Percentiles rank a stretch among this genome's conserved stretches.
Evolutionary conservation across 2,888 invertebrate genomes (phyloP).

Genomic region (Caenorhabditis zanzibari): DNA sequence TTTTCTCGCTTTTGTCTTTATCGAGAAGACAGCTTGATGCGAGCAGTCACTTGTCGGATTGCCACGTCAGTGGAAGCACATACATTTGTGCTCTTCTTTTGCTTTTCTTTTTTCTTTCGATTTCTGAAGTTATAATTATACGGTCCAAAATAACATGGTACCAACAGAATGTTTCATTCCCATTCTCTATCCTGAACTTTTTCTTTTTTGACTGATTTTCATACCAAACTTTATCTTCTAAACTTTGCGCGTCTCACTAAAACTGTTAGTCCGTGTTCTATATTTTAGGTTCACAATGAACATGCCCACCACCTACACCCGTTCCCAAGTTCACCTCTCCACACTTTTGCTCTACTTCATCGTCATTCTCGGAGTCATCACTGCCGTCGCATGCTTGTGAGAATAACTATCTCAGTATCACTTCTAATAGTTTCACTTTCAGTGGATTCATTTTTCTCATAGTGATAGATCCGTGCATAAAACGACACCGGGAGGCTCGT

Average conservation of each 20-base stretch:
- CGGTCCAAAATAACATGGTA: slow-evolving; percentile 32
- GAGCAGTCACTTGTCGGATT: slow-evolving; percentile 29
- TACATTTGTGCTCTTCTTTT: slow-evolving; percentile 13
- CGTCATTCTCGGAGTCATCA: slow-evolving; percentile 15
- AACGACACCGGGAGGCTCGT: slow-evolving; percentile 26
- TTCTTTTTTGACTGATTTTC: not conserved
- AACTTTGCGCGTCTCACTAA: not conserved
- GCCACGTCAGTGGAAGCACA: slow-evolving; percentile 39
- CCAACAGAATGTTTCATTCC: too few species aligned
- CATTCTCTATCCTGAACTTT: too few species aligned
- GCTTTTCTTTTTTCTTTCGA: not conserved
- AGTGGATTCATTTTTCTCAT: slow-evolving; percentile 30
- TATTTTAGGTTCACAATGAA: not conserved
- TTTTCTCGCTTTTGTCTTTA: not conserved
- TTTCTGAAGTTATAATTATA: slow-evolving; percentile 13
- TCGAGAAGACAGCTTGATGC: slow-evolving; percentile 18
- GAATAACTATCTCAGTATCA: not conserved
- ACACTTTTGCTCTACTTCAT: slow-evolving; percentile 15
- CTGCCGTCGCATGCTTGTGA: not conserved
- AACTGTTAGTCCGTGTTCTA: not conserved
- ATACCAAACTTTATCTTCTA: not conserved
- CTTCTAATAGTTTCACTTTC: too few species aligned
- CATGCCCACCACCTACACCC: slow-evolving; percentile 7
- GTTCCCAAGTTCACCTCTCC: not conserved
- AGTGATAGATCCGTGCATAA: slow-evolving; percentile 23